Conservation (phyloP, 2,797 vertebrate genomes). For the Pipistrellus pygmaeus region DNA sequence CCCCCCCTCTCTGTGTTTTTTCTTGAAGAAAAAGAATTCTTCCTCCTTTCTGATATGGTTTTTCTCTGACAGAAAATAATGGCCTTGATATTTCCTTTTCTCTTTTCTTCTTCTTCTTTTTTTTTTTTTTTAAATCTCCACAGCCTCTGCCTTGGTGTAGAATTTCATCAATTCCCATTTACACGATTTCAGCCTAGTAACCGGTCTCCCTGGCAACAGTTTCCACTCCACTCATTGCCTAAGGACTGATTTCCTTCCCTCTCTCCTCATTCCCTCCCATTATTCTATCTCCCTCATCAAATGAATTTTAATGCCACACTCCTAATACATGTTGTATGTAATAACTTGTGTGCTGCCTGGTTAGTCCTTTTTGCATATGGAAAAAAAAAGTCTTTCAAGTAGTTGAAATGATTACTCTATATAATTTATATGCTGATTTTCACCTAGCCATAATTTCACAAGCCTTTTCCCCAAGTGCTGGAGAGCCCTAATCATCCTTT, state of each 20-base stretch:
- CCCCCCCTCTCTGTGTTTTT: neutral
- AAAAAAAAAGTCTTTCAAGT: slow-evolving; percentile 38
- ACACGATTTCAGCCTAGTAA: slow-evolving; percentile 75
- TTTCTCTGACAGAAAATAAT: slow-evolving; percentile 36
- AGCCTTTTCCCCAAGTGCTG: slow-evolving; percentile 30
- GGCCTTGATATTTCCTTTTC: slow-evolving; percentile 42
- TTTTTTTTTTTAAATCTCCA: neutral
- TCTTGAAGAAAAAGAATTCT: neutral
- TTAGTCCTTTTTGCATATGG: slow-evolving; percentile 67
- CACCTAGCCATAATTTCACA: slow-evolving; percentile 66
- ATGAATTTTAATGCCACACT: too few species aligned
- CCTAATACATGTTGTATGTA: too few species aligned
- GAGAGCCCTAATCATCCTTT: slow-evolving; percentile 40
- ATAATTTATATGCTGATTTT: slow-evolving; percentile 75
- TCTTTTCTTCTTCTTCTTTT: too few species aligned
- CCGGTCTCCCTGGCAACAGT: slow-evolving; percentile 78
- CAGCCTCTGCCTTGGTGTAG: slow-evolving; percentile 71
- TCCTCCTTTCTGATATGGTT: neutral
- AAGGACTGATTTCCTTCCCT: slow-evolving; percentile 69
- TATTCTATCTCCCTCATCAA: too few species aligned
- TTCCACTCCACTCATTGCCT: slow-evolving; percentile 66
- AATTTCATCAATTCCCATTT: slow-evolving; percentile 80
- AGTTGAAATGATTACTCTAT: slow-evolving; percentile 62
- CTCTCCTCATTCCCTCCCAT: too few species aligned
- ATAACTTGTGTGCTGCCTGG: neutral